These are phyloP conservation scores for Idaea straminata DNA, from an alignment of 2,888 invertebrate genomes.

Conservation along the genomic window DNA sequence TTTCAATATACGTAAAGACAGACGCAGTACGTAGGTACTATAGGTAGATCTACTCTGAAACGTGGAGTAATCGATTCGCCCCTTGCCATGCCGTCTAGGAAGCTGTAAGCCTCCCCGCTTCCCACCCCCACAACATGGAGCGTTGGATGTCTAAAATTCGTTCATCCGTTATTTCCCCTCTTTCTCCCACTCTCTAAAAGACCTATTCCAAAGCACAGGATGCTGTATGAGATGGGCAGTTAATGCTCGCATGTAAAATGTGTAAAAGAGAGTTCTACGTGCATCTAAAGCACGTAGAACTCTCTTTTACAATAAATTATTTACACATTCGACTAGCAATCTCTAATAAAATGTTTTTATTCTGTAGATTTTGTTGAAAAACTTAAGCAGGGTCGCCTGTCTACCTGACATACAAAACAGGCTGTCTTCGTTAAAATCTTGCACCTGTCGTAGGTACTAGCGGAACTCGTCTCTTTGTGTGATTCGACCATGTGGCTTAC, in stretches of 20 bases:
- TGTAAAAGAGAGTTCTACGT: too few species aligned
- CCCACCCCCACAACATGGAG: slow-evolving; percentile 15
- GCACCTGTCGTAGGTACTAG: slow-evolving; percentile 51
- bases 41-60: slow-evolving; percentile 18
- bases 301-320: slow-evolving; percentile 23
- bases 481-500: slow-evolving; percentile 36
- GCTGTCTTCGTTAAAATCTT: slow-evolving; percentile 44
- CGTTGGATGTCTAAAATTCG: slow-evolving; percentile 39
- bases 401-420: slow-evolving; percentile 49
- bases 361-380: slow-evolving; percentile 1
- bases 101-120: slow-evolving; percentile 33
- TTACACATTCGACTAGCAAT: not conserved
- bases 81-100: slow-evolving; percentile 46
- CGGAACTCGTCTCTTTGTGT: slow-evolving; percentile 24
- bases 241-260: slow-evolving; percentile 25
- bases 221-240: slow-evolving; percentile 31
- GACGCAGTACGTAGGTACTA: not conserved
- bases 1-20: not conserved
- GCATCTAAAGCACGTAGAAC: slow-evolving; percentile 18
- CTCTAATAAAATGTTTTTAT: not conserved
- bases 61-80: slow-evolving; percentile 37
- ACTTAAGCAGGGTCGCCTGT: slow-evolving; percentile 23
- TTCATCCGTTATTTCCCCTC: slow-evolving; percentile 33
- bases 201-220: slow-evolving; percentile 36
- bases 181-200: slow-evolving; percentile 24